phyloP scores from a whole-genome alignment of 1,140 invertebrate genomes.

The Bathynomus jamesi region DNA sequence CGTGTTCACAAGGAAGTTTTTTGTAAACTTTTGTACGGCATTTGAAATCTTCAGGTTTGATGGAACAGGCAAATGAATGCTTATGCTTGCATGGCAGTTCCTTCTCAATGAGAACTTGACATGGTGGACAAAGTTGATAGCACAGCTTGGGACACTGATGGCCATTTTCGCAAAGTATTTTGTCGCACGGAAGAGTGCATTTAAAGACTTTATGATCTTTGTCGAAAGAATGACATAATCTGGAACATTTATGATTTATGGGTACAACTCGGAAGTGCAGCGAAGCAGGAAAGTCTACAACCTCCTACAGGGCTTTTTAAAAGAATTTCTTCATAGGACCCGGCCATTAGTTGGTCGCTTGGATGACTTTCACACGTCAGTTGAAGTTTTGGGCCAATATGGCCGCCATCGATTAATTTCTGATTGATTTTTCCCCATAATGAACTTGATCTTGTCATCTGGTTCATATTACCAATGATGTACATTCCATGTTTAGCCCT shows the following conservation, averaged over 20 bases:
- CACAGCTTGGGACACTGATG: slow-evolving; percentile 20
- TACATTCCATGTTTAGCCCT: slow-evolving; percentile 64
- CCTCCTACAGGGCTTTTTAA: slow-evolving; percentile 44
- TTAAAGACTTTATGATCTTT: neutral
- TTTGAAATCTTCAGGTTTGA: neutral
- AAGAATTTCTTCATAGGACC: slow-evolving; percentile 41
- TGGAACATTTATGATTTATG: slow-evolving; percentile 39
- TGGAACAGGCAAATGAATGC: slow-evolving; percentile 12
- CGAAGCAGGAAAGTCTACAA: slow-evolving; percentile 40
- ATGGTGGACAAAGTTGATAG: slow-evolving; percentile 14
- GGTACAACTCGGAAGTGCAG: slow-evolving; percentile 40
- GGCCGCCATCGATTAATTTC: slow-evolving; percentile 17
- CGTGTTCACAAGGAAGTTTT: neutral
- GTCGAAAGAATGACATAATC: slow-evolving; percentile 23
- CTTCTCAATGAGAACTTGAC: slow-evolving; percentile 7
- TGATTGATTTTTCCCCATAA: slow-evolving; percentile 45
- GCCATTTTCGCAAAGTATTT: slow-evolving; percentile 15
- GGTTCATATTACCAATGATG: slow-evolving; percentile 55
- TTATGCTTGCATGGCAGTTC: slow-evolving; percentile 28
- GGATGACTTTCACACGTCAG: slow-evolving; percentile 47
- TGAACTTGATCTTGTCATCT: slow-evolving; percentile 36
- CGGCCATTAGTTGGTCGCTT: slow-evolving; percentile 25
- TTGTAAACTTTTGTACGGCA: slow-evolving; percentile 2
- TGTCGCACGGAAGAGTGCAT: slow-evolving; percentile 13
- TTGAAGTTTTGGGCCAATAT: slow-evolving; percentile 40